Evolutionary conservation across 2,797 vertebrate species (phyloP).

Genomic region (Chloroceryle inda): DNA sequence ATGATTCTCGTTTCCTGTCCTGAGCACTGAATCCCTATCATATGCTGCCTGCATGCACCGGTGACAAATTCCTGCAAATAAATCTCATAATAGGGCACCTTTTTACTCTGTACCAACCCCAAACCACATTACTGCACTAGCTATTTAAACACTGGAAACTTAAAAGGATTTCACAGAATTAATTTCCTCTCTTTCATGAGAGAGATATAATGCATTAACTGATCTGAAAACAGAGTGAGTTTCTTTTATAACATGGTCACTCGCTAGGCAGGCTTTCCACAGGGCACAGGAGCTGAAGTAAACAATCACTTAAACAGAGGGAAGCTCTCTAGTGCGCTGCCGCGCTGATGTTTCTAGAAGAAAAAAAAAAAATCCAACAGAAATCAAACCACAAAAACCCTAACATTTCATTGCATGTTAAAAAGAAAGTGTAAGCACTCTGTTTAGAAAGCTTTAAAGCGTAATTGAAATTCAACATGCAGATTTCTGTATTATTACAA

Average conservation of each 20-base stretch:
- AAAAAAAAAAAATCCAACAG: neutral
- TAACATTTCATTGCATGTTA: conserved; percentile 38
- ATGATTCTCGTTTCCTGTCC: neutral
- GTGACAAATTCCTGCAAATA: conserved; percentile 16
- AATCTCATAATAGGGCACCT: neutral
- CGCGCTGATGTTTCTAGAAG: conserved; percentile 9
- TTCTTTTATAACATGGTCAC: neutral
- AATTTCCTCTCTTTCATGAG: conserved; percentile 35
- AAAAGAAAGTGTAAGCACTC: conserved; percentile 51
- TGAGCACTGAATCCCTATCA: neutral
- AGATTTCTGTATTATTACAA: conserved; percentile 71
- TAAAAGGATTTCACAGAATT: conserved; percentile 48
- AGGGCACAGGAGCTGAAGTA: conserved; percentile 12
- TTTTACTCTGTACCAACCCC: neutral
- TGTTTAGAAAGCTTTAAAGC: conserved; percentile 53
- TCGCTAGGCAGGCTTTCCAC: conserved; percentile 32
- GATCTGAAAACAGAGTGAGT: neutral
- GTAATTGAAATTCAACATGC: conserved; percentile 66
- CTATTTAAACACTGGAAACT: conserved; percentile 9
- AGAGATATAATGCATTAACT: conserved; percentile 4
- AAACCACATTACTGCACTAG: neutral
- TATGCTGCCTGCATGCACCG: neutral
- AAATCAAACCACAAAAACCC: neutral
- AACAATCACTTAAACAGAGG: conserved; percentile 38
- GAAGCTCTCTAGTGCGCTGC: conserved; percentile 37